Base-by-base conservation (phyloP, 2,797 vertebrate species). In the Lithobates pipiens region DNA sequence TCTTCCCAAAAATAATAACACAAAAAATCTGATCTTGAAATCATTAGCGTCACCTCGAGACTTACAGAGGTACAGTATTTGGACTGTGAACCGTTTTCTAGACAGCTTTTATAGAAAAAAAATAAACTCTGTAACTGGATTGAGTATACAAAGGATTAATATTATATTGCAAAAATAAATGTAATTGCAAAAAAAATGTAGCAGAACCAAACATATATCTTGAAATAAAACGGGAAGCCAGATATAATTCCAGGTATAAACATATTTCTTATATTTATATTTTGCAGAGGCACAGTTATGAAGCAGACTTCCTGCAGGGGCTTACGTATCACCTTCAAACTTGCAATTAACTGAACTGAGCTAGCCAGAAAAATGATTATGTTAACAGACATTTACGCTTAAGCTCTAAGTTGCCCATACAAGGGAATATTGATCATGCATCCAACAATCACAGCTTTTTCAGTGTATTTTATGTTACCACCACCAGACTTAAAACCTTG, bases 1-100 rank as follows among this genome's bases (percentile, higher is more conserved):
- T 69, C 13, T 18, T 85, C 29, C 63, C 82, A 69, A 65, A 85
- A 84, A 46, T 65, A 77, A 76, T 68, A 76, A 29, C 70, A 61
- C 36, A 70, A 76, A 57, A 39, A 32, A 82, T 80, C 8, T 61
- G 73, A 54, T 50, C 63, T 76, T 83, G 74, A 77, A 84, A 77
- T 77, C 39, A 84, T 77, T 76, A 84, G 25, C 57, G 36, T 70
- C 65, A 77, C 74, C 67, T 65, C 72, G 36, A 76, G 46, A 46
- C 42, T n/a, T 75, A 68, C 39, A 18, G 42, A 83, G 18, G 46
- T 25, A 67, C n/a, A 25, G 10, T 42, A 39, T 57, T 44, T n/a
- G 21, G 69, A 46, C 46, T 74, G 23, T 16, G 67, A 54, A 16
- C 34, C 15, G 11, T 61, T 11, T n/a, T 72, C 67, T 25, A 32